A percentile compares a stretch with the other conserved stretches of the same genome.
Evolutionary conservation across 2,113 vertebrate species (phyloP).

Genomic region (Callionymus lyra): DNA sequence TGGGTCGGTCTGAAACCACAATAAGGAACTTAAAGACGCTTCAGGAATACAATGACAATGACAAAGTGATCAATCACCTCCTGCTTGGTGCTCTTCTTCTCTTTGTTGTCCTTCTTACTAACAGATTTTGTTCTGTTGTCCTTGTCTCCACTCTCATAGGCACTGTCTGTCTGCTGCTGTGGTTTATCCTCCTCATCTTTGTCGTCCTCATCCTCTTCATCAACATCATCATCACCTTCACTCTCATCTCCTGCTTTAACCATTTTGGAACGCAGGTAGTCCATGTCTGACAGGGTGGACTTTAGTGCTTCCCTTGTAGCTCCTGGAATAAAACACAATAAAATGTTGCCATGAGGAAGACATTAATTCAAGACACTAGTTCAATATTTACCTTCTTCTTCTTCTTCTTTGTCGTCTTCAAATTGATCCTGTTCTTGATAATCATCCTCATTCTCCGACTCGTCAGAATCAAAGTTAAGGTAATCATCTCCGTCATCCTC

Average conservation of each 20-base stretch:
- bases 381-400: slow-evolving; percentile 29
- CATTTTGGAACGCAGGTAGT: slow-evolving; percentile 88
- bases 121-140: slow-evolving; percentile 5
- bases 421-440: slow-evolving; percentile 34
- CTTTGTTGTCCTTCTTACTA: slow-evolving; percentile 9
- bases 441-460: slow-evolving; percentile 58
- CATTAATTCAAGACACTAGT: background rate
- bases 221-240: slow-evolving; percentile 15
- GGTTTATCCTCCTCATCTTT: slow-evolving; percentile 10
- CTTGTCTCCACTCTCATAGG: slow-evolving; percentile 17
- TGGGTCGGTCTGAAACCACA: slow-evolving; percentile 49
- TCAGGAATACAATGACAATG: background rate
- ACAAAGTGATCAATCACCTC: slow-evolving; percentile 26
- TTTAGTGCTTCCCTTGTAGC: slow-evolving; percentile 55
- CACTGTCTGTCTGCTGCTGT: slow-evolving; percentile 20
- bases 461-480: slow-evolving; percentile 86
- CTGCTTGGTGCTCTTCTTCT: slow-evolving; percentile 31
- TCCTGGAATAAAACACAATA: slow-evolving; percentile 35
- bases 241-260: slow-evolving; percentile 49
- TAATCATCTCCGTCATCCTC: slow-evolving; percentile 70
- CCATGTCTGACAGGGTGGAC: slow-evolving; percentile 83
- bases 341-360: too few relatives aligned
- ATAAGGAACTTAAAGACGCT: background rate
- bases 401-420: slow-evolving; percentile 2
- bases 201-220: slow-evolving; percentile 6